phyloP scores from a whole-genome alignment of 2,888 invertebrate genomes.

The Yponomeuta plumbellus region DNA sequence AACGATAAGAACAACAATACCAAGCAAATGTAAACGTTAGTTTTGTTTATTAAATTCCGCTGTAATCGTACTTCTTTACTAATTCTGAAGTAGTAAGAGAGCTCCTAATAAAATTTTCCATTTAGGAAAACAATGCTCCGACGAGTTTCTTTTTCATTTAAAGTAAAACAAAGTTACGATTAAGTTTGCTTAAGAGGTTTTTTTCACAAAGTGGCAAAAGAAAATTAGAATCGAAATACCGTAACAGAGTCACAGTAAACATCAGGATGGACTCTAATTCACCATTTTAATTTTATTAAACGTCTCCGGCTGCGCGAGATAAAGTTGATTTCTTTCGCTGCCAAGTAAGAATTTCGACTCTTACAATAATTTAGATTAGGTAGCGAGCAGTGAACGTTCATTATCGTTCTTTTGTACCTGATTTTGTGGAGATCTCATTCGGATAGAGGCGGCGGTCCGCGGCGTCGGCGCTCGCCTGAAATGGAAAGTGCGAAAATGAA shows the following conservation, averaged over 20 bases:
- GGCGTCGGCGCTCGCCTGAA: conserved; percentile 69
- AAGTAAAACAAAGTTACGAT: conserved; percentile 31
- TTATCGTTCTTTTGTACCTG: conserved; percentile 77
- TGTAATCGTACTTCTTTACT: not conserved
- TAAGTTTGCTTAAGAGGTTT: conserved; percentile 36
- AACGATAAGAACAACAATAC: not conserved
- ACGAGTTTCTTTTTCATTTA: conserved; percentile 25
- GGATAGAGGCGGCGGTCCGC: conserved; percentile 71
- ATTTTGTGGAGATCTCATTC: conserved; percentile 76
- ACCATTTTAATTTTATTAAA: conserved; percentile 74
- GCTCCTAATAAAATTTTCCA: not conserved
- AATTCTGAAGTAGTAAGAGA: not conserved
- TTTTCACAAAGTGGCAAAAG: conserved; percentile 37
- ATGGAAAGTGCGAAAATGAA: conserved; percentile 78
- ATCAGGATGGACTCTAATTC: conserved; percentile 52
- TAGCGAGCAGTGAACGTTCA: conserved; percentile 75
- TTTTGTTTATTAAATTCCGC: not conserved
- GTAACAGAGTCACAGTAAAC: conserved; percentile 56
- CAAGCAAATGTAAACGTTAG: not conserved
- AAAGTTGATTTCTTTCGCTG: conserved; percentile 73
- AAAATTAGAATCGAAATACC: conserved; percentile 62
- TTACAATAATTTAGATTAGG: conserved; percentile 77
- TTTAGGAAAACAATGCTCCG: not conserved
- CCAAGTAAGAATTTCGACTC: conserved; percentile 73
- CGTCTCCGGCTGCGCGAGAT: conserved; percentile 64